phyloP scores from a whole-genome alignment of 2,888 invertebrate species.

The Agrotis puta region DNA sequence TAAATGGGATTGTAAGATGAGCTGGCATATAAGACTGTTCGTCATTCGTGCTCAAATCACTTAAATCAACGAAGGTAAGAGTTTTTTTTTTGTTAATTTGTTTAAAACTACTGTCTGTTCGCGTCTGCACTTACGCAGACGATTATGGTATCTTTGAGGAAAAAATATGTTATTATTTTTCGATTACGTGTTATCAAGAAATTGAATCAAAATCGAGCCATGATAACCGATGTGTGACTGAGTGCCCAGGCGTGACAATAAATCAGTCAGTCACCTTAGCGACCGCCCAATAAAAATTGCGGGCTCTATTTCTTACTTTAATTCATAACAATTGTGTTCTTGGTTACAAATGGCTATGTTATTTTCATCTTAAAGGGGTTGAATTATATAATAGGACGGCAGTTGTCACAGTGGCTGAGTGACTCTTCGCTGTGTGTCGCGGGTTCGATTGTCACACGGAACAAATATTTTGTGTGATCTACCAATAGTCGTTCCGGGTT shows the following conservation, averaged over 20 bases:
- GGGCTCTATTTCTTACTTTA: background rate
- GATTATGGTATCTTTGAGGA: conserved; percentile 16
- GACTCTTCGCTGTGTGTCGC: too few relatives aligned
- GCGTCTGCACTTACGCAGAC: conserved; percentile 17
- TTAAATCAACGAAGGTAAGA: conserved; percentile 75
- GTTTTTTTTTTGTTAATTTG: conserved; percentile 53
- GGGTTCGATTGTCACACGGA: too few relatives aligned
- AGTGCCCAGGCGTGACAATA: background rate
- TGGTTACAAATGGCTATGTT: too few relatives aligned
- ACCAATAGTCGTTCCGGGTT: too few relatives aligned
- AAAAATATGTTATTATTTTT: conserved; percentile 5
- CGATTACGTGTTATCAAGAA: conserved; percentile 11
- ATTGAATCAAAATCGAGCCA: conserved; percentile 39
- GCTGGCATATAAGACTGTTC: conserved; percentile 63
- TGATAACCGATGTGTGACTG: conserved; percentile 1
- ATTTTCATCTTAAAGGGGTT: too few relatives aligned
- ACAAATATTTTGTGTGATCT: too few relatives aligned
- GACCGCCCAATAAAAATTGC: background rate
- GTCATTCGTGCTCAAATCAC: conserved; percentile 69
- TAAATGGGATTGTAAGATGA: conserved; percentile 70
- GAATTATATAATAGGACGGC: too few relatives aligned
- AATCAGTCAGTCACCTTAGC: conserved; percentile 14
- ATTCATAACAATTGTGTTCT: background rate
- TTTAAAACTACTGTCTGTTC: conserved; percentile 47
- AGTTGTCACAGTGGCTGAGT: too few relatives aligned